Evolutionary conservation across 2,797 vertebrate species (phyloP), one percentile per base, ranked within the genome.

Genomic region (Varecia variegata): DNA sequence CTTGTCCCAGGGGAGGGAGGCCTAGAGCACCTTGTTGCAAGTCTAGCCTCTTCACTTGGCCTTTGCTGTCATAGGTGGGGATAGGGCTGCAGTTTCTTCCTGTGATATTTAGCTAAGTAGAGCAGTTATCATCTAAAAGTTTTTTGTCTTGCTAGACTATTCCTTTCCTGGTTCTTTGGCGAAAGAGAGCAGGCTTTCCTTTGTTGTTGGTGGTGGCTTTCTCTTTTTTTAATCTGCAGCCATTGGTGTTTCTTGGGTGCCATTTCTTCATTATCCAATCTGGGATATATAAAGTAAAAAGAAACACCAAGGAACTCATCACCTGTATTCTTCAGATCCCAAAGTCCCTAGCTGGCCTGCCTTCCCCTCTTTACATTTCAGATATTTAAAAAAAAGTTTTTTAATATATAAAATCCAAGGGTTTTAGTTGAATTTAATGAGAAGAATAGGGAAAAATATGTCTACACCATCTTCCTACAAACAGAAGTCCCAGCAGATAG

Each of bases 401-500:
- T 7, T 83, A 58, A 70, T 30, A 11, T 35, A 47, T 32, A 70
- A 27, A 43, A 7, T 47, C 45, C 35, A 71, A 15, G 6, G 27
- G 43, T 93, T 62, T 90, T 88, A 65, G 38, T 67, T 81, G 18
- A 90, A 62, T 25, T 76, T 50, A 87, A 15, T 40, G 76, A 40
- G 20, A 88, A 10, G 2, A 94, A 32, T 21, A 89, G 38, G 38
- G 15, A 10, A 56, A 94, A 73, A 23, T 60, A 40, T 25, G 15
- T 50, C 40, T 87, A 35, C 13, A 52, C 7, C 20, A 76, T 82
- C 88, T 88, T 94, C 32, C 62, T 93, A 79, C 81, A 96, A 96
- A 70, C 30, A 77, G 73, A 92, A 95, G 65, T 83, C 38, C 6
- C 25, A 94, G 76, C 84, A 91, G 90, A 88, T 96, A 87, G 56